Conservation (phyloP, 1,140 invertebrate genomes). For the Conopomorpha cramerella region DNA sequence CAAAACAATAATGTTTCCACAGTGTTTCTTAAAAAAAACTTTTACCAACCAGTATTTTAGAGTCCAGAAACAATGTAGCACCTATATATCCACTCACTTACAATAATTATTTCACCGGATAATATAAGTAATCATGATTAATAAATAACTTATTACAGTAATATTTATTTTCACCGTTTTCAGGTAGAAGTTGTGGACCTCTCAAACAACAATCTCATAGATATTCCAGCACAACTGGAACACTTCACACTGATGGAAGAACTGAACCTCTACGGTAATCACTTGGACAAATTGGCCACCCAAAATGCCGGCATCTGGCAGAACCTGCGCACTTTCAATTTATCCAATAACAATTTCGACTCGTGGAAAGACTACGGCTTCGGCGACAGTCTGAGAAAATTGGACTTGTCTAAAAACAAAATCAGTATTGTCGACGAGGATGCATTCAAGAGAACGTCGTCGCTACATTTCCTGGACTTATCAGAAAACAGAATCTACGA, state of each 20-base stretch:
- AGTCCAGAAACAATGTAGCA: too few species aligned
- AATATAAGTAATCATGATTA: too few species aligned
- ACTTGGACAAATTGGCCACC: slow-evolving; percentile 36
- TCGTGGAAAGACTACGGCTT: slow-evolving; percentile 54
- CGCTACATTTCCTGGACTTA: slow-evolving; percentile 49
- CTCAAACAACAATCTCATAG: slow-evolving; percentile 56
- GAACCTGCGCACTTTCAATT: slow-evolving; percentile 50
- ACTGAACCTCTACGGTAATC: slow-evolving; percentile 63
- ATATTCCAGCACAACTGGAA: slow-evolving; percentile 57
- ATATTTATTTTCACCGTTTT: too few species aligned
- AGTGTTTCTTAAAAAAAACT: too few species aligned
- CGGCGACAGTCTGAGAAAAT: slow-evolving; percentile 30
- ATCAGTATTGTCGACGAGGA: slow-evolving; percentile 36
- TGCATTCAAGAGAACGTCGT: slow-evolving; percentile 23
- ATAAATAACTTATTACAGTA: too few species aligned
- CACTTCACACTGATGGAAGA: slow-evolving; percentile 47
- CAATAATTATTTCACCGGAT: too few species aligned
- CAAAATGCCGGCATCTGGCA: slow-evolving; percentile 40
- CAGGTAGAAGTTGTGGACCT: slow-evolving; percentile 57
- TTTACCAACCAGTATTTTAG: too few species aligned
- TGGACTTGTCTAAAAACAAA: slow-evolving; percentile 59
- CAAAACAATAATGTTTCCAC: too few species aligned
- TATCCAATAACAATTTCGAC: slow-evolving; percentile 61
- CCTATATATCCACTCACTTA: too few species aligned
- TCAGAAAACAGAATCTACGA: slow-evolving; percentile 67